Base-by-base conservation (phyloP, 2,113 vertebrate species). In the Actenoides hombroni region DNA sequence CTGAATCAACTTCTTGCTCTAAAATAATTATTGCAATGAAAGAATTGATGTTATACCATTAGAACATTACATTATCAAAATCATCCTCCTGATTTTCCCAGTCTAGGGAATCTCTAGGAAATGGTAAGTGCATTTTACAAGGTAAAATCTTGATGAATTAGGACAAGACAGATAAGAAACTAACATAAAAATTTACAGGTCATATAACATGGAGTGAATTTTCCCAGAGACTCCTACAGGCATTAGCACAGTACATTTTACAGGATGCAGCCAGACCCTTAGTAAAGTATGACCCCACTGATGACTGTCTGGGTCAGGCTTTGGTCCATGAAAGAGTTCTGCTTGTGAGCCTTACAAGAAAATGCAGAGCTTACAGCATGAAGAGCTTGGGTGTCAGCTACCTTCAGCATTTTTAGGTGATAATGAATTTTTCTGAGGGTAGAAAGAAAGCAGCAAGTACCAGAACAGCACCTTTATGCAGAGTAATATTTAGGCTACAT, bases 391-490 rank as follows among this genome's bases (percentile, higher is more conserved):
- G 4, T 24, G 4, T 2, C 37, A 57, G 19, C 4, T 5, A 78
- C 7, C 6, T 11, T 84, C 39, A 88, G 19, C 18, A 35, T 54
- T 88, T 83, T 28, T 23, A 65, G 16, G 28, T 9, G 13, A 46
- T 29, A 20, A 16, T 33, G 40, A 49, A 13, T 73, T 83, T 83
- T 80, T 42, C 57, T 37, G 25, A 16, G 12, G 6, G 11, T 33
- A 26, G 53, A 67, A 83, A 21, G 35, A 15, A 60, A 64, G 13
- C 26, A 71, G 42, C 33, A 73, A 61, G 5, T 29, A 33, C 16
- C 29, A 9, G 7, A 56, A 56, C 14, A 81, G 8, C 0, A 0
- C 9, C 15, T 49, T 0, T 2, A 9, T 12, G 12, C 42, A 42
- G 31, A 16, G 25, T 4, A 39, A 23, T 37, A 31, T 33, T 61